Percentiles rank a stretch among this genome's conserved stretches.
phyloP scores from a whole-genome alignment of 2,113 vertebrate genomes.

The Brachyhypopomus gauderio region DNA sequence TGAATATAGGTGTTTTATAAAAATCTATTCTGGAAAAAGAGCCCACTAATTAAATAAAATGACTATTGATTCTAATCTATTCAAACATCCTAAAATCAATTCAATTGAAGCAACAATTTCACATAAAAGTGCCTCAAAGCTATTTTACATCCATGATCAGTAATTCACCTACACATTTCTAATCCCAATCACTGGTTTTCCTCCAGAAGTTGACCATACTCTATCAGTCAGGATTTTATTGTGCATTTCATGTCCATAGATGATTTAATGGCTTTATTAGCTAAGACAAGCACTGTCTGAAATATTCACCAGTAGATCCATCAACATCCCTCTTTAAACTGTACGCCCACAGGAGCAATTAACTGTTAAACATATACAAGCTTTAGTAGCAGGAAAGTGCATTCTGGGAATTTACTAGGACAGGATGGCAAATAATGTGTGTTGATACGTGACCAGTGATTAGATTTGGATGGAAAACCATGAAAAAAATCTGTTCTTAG shows the following conservation, averaged over 20 bases:
- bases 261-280: constrained; percentile 57
- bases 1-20: no score
- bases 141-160: no score
- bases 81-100: no score
- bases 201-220: constrained; percentile 34
- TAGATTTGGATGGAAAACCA: constrained; percentile 22
- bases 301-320: constrained; percentile 54
- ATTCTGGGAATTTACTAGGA: constrained; percentile 36
- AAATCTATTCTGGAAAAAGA: no score
- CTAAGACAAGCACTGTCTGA: constrained; percentile 52
- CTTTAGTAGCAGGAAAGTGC: constrained; percentile 9
- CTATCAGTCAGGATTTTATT: constrained; percentile 47
- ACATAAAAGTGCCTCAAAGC: no score
- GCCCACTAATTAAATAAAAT: no score
- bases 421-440: constrained; percentile 36
- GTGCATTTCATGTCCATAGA: constrained; percentile 44
- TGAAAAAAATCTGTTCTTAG: constrained; percentile 12
- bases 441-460: constrained; percentile 42
- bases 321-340: constrained; percentile 41
- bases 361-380: constrained; percentile 52
- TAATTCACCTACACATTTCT: neutral
- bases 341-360: constrained; percentile 47
- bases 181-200: neutral
- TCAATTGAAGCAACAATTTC: no score
- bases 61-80: no score